Percentiles rank a stretch among this genome's conserved stretches.
These are phyloP conservation scores for Protobothrops flavoviridis DNA, from an alignment of 2,113 vertebrate genomes.

Conservation along the genomic window DNA sequence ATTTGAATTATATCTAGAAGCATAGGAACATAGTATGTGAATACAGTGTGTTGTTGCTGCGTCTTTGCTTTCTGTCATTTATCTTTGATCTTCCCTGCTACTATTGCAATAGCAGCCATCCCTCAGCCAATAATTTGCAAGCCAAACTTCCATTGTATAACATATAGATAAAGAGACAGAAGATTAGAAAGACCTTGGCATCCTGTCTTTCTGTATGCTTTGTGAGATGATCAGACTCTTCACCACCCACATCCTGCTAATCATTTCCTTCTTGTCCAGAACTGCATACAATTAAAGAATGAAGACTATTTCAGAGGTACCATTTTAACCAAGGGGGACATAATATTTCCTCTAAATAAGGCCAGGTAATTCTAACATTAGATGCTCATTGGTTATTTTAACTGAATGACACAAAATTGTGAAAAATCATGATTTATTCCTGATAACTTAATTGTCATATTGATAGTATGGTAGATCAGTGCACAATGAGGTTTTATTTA, in stretches of 20 bases:
- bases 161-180: neutral
- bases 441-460: neutral
- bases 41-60: too few relatives aligned
- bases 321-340: neutral
- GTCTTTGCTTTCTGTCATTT: neutral
- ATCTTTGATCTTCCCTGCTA: neutral
- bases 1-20: neutral
- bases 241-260: neutral
- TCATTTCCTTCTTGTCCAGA: neutral
- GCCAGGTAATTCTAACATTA: neutral
- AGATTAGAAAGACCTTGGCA: neutral
- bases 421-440: neutral
- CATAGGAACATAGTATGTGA: neutral
- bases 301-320: neutral
- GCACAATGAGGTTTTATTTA: neutral
- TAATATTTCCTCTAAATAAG: neutral
- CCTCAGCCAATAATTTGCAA: neutral
- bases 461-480: neutral
- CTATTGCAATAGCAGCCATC: neutral
- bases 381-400: neutral
- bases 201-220: neutral
- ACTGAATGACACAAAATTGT: neutral
- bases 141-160: neutral
- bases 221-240: neutral
- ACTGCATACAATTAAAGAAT: neutral